Evolutionary conservation across 2,888 invertebrate genomes (phyloP).

Genomic region (Eupithecia vulgata): DNA sequence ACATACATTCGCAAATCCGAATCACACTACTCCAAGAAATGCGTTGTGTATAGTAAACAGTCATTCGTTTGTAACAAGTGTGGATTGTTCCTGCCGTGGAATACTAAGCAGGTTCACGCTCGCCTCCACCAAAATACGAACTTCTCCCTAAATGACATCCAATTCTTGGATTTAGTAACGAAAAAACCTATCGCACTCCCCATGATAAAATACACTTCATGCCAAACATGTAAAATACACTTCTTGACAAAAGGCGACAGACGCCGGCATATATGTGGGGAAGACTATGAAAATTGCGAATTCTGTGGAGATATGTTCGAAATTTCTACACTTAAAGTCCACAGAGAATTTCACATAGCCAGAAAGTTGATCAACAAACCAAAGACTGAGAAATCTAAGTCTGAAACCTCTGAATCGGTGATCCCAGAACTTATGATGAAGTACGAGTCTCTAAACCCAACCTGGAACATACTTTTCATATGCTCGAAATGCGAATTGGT

Average conservation of each 20-base stretch:
- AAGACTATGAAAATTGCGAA: conserved; percentile 45
- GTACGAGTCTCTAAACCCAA: conserved; percentile 55
- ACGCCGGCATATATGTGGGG: conserved; percentile 46
- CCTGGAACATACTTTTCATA: conserved; percentile 63
- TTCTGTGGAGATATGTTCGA: conserved; percentile 53
- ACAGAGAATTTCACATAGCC: conserved; percentile 36
- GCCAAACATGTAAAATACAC: conserved; percentile 51
- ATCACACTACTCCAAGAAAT: not conserved
- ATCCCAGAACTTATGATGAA: conserved; percentile 57
- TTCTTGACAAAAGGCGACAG: conserved; percentile 38
- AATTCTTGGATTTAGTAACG: conserved; percentile 45
- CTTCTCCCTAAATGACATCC: conserved; percentile 48
- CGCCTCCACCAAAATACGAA: conserved; percentile 37
- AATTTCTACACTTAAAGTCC: conserved; percentile 47
- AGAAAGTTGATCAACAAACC: not conserved
- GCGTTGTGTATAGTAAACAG: not conserved
- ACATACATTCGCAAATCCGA: not conserved
- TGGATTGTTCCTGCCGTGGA: conserved; percentile 45
- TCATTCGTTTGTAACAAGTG: conserved; percentile 50
- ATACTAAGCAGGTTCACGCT: not conserved
- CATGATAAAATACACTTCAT: conserved; percentile 47
- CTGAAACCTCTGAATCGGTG: not conserved
- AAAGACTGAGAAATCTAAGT: not conserved
- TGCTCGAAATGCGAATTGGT: conserved; percentile 57
- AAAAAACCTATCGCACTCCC: conserved; percentile 43